phyloP scores from a whole-genome alignment of 2,888 invertebrate species.

The Lobophora halterata region DNA sequence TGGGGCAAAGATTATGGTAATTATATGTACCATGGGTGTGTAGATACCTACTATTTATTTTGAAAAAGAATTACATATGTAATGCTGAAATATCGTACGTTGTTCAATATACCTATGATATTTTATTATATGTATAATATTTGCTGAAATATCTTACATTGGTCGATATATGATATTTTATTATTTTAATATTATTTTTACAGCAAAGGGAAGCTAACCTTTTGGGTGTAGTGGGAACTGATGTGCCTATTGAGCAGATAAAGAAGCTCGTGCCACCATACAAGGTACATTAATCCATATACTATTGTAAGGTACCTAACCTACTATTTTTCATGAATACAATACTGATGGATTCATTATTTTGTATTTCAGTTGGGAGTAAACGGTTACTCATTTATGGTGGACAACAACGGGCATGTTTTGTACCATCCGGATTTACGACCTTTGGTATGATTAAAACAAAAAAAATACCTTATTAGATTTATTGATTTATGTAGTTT shows the following conservation, averaged over 20 bases:
- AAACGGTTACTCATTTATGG: slow-evolving; percentile 97
- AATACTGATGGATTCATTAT: neutral
- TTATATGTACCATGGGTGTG: too few species aligned
- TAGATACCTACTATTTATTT: too few species aligned
- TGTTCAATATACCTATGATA: too few species aligned
- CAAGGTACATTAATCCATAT: slow-evolving; percentile 81
- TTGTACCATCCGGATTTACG: slow-evolving; percentile 97
- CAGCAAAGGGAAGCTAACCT: slow-evolving; percentile 94
- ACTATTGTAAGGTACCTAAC: neutral
- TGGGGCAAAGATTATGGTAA: too few species aligned
- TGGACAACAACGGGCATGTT: slow-evolving; percentile 98
- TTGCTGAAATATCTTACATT: too few species aligned
- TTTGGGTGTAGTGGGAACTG: slow-evolving; percentile 97
- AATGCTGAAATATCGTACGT: too few species aligned
- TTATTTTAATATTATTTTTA: slow-evolving; percentile 35
- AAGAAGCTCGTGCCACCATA: slow-evolving; percentile 96
- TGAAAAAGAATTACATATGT: too few species aligned
- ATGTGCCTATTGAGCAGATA: slow-evolving; percentile 97
- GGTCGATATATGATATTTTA: too few species aligned
- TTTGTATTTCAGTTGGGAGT: slow-evolving; percentile 88
- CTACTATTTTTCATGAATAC: neutral
- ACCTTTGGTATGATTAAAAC: slow-evolving; percentile 91
- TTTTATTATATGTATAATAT: too few species aligned
- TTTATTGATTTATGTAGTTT: neutral
- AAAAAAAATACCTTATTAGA: too few species aligned